Base-by-base conservation (phyloP, 1,140 invertebrate species). In the Pissodes strobi region DNA sequence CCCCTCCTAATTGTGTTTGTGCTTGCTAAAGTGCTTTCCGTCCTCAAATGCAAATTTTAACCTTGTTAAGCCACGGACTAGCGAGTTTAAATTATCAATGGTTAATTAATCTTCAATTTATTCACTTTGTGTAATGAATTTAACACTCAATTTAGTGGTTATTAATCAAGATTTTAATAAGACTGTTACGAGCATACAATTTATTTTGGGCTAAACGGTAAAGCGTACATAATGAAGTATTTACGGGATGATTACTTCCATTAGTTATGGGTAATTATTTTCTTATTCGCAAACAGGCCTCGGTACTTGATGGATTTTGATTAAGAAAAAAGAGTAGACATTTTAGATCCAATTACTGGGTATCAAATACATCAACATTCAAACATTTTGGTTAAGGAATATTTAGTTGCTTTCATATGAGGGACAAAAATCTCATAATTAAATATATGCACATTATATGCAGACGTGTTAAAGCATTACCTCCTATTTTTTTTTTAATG, bases 91-190 rank as follows among this genome's bases (percentile, higher is more conserved):
- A 77, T 79, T 78, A 79, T 79, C 78, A 79, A 79, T 79, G 78
- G 76, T 79, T 79, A 79, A 79, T 79, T 79, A 78, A 79, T 79
- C 76, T 79, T 78, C 78, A 79, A 79, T 79, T 79, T 79, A 79
- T 79, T 79, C 78, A 79, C 78, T 79, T 79, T 79, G 74, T 79
- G 71, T 79, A 79, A 79, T 79, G 77, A 79, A 79, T 79, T 79
- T 79, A 79, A 79, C 78, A 79, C 78, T 79, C 78, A 79, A 79
- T 79, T 79, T 79, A 74, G 76, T 72, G 77, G 76, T 78, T 79
- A 79, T 79, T 79, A 79, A 79, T 79, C 73, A 79, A 79, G 79
- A 76, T 79, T 79, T 78, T 79, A 77, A 79, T 79, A 76, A 77
- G 78, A 70, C 72, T 70, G 75, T 49, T 61, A 61, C 58, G 46